Percentiles rank a stretch among this genome's conserved stretches.
Evolutionary conservation across 2,797 vertebrate genomes (phyloP).

Genomic region (Brachyrhaphis roseni): DNA sequence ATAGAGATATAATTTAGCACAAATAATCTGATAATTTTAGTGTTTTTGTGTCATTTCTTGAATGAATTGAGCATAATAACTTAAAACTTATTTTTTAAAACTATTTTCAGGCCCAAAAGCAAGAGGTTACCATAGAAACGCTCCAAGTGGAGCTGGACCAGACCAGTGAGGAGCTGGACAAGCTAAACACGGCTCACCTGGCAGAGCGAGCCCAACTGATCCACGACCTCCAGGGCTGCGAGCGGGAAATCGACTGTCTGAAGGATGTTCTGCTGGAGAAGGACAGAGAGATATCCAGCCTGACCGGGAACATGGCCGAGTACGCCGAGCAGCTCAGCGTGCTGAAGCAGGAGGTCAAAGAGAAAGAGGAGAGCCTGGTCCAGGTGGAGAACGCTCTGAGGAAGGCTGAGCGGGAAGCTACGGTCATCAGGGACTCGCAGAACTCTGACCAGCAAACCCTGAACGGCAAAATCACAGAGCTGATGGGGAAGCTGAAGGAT

Average conservation of each 20-base stretch:
- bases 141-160: constrained; percentile 88
- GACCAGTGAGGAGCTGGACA: constrained; percentile 91
- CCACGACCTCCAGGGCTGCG: constrained; percentile 89
- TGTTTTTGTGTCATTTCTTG: neutral
- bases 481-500: constrained; percentile 77
- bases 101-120: constrained; percentile 83
- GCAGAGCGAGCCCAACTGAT: constrained; percentile 91
- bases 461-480: constrained; percentile 78
- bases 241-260: constrained; percentile 88
- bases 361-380: constrained; percentile 85
- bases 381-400: constrained; percentile 78
- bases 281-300: constrained; percentile 83
- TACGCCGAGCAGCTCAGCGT: constrained; percentile 84
- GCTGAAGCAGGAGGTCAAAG: constrained; percentile 82
- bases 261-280: constrained; percentile 85
- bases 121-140: constrained; percentile 81
- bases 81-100: neutral
- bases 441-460: constrained; percentile 82
- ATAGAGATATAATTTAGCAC: neutral
- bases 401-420: constrained; percentile 80
- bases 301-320: constrained; percentile 81
- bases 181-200: constrained; percentile 86
- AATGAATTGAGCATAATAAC: neutral
- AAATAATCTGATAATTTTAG: neutral
- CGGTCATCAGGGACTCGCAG: constrained; percentile 82